Evolutionary conservation across 2,797 vertebrate species (phyloP).

Genomic region (Apogon hyalosoma): DNA sequence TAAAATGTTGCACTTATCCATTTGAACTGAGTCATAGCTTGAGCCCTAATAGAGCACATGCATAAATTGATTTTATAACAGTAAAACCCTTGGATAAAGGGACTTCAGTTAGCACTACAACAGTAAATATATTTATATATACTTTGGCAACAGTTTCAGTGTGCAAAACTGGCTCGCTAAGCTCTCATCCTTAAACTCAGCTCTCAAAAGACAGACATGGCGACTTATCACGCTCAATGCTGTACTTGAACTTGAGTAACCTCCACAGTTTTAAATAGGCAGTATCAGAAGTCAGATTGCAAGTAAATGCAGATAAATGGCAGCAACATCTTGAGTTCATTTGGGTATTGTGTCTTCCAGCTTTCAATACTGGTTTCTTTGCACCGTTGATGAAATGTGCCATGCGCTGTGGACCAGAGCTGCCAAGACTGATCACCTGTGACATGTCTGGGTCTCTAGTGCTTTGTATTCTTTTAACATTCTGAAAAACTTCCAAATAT

Average conservation of each 20-base stretch:
- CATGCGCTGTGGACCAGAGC: constrained; percentile 19
- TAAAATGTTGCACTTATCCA: constrained; percentile 40
- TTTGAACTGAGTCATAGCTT: constrained; percentile 23
- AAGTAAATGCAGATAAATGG: constrained; percentile 35
- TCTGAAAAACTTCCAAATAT: background rate
- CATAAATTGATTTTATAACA: constrained; percentile 5
- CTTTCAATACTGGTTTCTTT: constrained; percentile 17
- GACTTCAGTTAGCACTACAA: constrained; percentile 2
- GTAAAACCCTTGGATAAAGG: background rate
- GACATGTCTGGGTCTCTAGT: constrained; percentile 16
- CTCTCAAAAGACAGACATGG: too few relatives aligned
- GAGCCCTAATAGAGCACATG: constrained; percentile 20
- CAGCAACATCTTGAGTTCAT: constrained; percentile 20
- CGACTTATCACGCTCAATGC: too few relatives aligned
- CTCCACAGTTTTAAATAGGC: background rate
- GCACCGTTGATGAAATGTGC: constrained; percentile 36
- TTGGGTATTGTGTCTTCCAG: constrained; percentile 16
- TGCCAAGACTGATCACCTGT: constrained; percentile 34
- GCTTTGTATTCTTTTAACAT: constrained; percentile 4
- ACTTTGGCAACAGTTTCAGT: too few relatives aligned
- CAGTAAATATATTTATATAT: background rate
- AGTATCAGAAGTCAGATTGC: constrained; percentile 6
- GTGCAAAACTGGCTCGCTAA: too few relatives aligned
- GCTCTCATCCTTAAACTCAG: too few relatives aligned
- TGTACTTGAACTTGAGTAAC: too few relatives aligned